phyloP scores from a whole-genome alignment of 1,140 invertebrate genomes.

The Tachypleus tridentatus region DNA sequence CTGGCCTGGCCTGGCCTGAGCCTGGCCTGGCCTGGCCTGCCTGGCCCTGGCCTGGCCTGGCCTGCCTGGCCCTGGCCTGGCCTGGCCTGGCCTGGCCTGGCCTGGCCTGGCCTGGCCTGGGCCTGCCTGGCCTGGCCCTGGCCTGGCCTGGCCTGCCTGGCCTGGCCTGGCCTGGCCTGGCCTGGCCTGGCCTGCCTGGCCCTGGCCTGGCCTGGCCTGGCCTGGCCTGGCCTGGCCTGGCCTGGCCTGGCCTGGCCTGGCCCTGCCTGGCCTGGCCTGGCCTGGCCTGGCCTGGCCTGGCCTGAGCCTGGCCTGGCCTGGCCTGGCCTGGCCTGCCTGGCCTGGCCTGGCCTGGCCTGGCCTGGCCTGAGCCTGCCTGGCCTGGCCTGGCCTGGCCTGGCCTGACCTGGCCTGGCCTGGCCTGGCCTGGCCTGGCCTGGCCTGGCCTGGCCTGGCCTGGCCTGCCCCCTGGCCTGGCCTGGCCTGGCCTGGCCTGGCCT shows the following conservation, averaged over 20 bases:
- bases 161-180: conserved; percentile 23
- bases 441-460: conserved; percentile 23
- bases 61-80: too few relatives aligned
- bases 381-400: conserved; percentile 24
- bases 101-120: conserved; percentile 25
- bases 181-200: conserved; percentile 23
- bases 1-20: conserved; percentile 21
- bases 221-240: conserved; percentile 26
- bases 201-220: too few relatives aligned
- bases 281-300: conserved; percentile 26
- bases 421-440: conserved; percentile 20
- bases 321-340: too few relatives aligned
- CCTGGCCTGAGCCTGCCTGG: too few relatives aligned
- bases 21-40: conserved; percentile 19
- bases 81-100: conserved; percentile 25
- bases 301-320: conserved; percentile 25
- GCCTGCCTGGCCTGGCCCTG: too few relatives aligned
- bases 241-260: conserved; percentile 26
- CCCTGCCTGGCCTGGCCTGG: too few relatives aligned
- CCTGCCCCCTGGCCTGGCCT: conserved; percentile 23
- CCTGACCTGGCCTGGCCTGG: conserved; percentile 25
- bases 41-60: too few relatives aligned
- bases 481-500: conserved; percentile 25
- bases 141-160: too few relatives aligned
- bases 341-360: conserved; percentile 23